Percentiles rank a stretch among this genome's conserved stretches.
phyloP scores from a whole-genome alignment of 2,888 invertebrate species.

The Sarcophaga carnaria region DNA sequence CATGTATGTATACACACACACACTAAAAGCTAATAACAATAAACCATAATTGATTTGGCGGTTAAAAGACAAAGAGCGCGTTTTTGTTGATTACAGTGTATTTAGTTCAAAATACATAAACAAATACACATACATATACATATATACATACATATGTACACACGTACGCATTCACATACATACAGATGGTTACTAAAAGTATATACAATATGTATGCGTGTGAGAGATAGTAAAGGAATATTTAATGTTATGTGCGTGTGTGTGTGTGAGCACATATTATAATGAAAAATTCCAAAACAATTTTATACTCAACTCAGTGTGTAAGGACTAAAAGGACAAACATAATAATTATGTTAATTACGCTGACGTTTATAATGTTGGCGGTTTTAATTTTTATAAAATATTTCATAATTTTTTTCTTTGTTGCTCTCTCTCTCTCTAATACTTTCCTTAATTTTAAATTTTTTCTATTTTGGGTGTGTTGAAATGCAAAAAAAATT shows the following conservation, averaged over 20 bases:
- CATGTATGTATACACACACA: neutral
- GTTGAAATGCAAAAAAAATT: neutral
- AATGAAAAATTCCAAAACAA: too few species aligned
- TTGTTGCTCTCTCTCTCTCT: too few species aligned
- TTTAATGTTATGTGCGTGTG: neutral
- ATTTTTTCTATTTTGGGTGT: conserved; percentile 3
- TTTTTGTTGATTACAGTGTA: conserved; percentile 46
- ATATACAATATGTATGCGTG: neutral
- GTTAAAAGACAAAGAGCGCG: conserved; percentile 64
- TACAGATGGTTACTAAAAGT: too few species aligned
- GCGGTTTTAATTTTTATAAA: conserved; percentile 45
- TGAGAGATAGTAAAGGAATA: too few species aligned
- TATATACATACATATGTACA: neutral
- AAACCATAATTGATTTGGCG: conserved; percentile 68
- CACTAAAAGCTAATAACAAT: conserved; percentile 68
- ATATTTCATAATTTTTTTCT: too few species aligned
- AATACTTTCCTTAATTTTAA: too few species aligned
- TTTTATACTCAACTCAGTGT: neutral
- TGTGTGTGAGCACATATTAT: neutral
- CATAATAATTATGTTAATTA: conserved; percentile 4
- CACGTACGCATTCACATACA: too few species aligned
- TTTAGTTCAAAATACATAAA: neutral
- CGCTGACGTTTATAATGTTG: conserved; percentile 27
- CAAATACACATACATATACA: neutral
- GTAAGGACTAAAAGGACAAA: neutral